These are phyloP conservation scores for Synanthedon formicaeformis DNA, from an alignment of 2,888 invertebrate genomes.

Conservation along the genomic window DNA sequence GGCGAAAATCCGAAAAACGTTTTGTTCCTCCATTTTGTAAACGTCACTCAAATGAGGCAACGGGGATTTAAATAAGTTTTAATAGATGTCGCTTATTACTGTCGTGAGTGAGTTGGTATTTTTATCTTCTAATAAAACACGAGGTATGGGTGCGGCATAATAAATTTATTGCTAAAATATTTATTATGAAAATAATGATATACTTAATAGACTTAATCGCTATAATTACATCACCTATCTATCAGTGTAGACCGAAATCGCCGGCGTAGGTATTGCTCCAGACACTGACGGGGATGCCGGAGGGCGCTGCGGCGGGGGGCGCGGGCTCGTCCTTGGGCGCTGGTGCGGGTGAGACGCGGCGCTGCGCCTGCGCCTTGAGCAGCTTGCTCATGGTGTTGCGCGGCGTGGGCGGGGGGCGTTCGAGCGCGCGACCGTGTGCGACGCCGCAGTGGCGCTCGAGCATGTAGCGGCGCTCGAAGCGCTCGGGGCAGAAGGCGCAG, in stretches of 20 bases:
- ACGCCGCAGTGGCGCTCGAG: constrained; percentile 55
- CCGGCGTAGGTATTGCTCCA: constrained; percentile 39
- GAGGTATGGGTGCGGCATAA: too few species aligned
- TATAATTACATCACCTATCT: too few species aligned
- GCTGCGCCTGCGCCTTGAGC: constrained; percentile 57
- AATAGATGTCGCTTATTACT: too few species aligned
- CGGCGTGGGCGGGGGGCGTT: constrained; percentile 58
- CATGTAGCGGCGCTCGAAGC: constrained; percentile 58
- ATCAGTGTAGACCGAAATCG: constrained; percentile 44
- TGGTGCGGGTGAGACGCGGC: constrained; percentile 6
- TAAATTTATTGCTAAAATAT: too few species aligned
- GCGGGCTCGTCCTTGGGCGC: constrained; percentile 14
- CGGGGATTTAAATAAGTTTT: too few species aligned
- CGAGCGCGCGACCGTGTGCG: constrained; percentile 54
- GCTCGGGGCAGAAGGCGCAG: constrained; percentile 54
- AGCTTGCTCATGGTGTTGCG: constrained; percentile 67
- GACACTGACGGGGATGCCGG: constrained; percentile 12
- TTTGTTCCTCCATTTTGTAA: too few species aligned
- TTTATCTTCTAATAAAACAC: background rate
- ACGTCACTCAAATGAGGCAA: too few species aligned
- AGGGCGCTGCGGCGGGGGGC: constrained; percentile 36
- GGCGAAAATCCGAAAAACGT: too few species aligned
- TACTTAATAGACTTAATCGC: too few species aligned
- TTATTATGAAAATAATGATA: too few species aligned
- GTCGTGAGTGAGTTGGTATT: too few species aligned